A percentile compares a stretch with the other conserved stretches of the same genome.
Evolutionary conservation across 1,140 invertebrate genomes (phyloP).

Genomic region (Whitmania pigra): DNA sequence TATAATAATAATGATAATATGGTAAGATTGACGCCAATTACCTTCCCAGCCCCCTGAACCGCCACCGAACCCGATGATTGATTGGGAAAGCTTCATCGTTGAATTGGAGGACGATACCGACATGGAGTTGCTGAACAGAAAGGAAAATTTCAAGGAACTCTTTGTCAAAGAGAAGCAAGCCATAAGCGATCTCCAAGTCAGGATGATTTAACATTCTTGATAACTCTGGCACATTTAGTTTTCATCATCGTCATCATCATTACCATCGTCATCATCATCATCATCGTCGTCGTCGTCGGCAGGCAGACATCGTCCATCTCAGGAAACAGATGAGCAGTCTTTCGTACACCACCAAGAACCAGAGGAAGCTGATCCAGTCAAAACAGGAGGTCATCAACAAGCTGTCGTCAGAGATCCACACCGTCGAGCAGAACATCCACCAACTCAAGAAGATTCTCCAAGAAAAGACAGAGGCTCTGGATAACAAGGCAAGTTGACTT

Average conservation of each 20-base stretch:
- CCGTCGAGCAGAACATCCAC: not conserved
- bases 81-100: not conserved
- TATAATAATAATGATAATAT: slow-evolving; percentile 18
- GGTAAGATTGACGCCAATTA: not conserved
- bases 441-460: slow-evolving; percentile 10
- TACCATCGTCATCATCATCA: not conserved
- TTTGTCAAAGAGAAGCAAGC: slow-evolving; percentile 2
- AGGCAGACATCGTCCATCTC: not conserved
- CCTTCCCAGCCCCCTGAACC: not conserved
- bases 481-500: not conserved
- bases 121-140: slow-evolving; percentile 6
- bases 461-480: not conserved
- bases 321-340: slow-evolving; percentile 3
- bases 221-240: not conserved
- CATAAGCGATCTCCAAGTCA: not conserved
- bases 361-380: not conserved
- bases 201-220: not conserved
- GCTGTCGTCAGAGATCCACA: not conserved
- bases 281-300: not conserved
- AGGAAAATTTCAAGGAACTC: slow-evolving; percentile 1
- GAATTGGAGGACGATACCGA: slow-evolving; percentile 4
- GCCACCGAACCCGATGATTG: slow-evolving; percentile 8
- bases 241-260: not conserved
- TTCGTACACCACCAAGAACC: not conserved
- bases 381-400: slow-evolving; percentile 1